Conservation (phyloP, 2,888 invertebrate genomes). For the Apotomis betuletana region DNA sequence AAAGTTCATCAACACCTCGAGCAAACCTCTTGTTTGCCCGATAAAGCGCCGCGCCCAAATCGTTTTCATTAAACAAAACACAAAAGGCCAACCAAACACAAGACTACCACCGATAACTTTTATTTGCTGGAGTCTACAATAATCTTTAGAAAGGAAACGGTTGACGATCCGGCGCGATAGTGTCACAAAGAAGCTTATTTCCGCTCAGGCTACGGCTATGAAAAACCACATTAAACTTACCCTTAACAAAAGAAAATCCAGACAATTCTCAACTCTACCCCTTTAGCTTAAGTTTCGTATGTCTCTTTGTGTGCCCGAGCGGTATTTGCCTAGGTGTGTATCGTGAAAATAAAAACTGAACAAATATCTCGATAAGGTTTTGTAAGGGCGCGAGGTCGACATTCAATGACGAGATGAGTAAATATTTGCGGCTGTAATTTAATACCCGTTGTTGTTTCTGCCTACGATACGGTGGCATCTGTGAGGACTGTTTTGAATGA, state of each 20-base stretch:
- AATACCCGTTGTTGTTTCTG: conserved; percentile 47
- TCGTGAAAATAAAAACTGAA: conserved; percentile 81
- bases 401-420: conserved; percentile 69
- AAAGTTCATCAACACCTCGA: background rate
- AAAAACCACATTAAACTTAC: conserved; percentile 63
- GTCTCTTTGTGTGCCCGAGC: conserved; percentile 35
- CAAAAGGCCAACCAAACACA: conserved; percentile 44
- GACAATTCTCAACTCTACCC: conserved; percentile 48
- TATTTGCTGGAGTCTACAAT: conserved; percentile 78
- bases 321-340: conserved; percentile 68
- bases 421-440: conserved; percentile 48
- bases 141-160: conserved; percentile 80
- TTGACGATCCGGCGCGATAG: conserved; percentile 77
- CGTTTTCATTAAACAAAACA: conserved; percentile 32
- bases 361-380: conserved; percentile 80
- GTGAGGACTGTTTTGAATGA: conserved; percentile 45
- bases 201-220: conserved; percentile 71
- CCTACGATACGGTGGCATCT: conserved; percentile 53
- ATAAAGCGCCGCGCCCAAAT: conserved; percentile 15
- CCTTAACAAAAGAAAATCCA: conserved; percentile 45
- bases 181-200: conserved; percentile 82
- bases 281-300: conserved; percentile 30
- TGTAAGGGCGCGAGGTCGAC: conserved; percentile 80
- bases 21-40: conserved; percentile 16
- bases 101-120: conserved; percentile 64